phyloP scores from a whole-genome alignment of 2,113 vertebrate genomes.

The Cephalopholis sonnerati region DNA sequence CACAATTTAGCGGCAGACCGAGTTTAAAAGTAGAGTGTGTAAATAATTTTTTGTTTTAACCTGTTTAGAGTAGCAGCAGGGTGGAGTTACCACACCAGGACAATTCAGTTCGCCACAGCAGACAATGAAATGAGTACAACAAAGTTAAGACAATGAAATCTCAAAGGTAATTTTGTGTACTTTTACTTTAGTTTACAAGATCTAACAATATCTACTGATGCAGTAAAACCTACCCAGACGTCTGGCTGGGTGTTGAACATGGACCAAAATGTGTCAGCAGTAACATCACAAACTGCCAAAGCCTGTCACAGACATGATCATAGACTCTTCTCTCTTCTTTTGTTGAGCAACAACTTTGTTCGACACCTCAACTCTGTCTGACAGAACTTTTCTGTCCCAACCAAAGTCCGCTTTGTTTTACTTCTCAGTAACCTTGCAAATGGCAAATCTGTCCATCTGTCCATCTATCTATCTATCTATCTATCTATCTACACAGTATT shows the following conservation, averaged over 20 bases:
- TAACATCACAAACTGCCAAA: background rate
- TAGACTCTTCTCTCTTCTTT: background rate
- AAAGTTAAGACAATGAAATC: constrained; percentile 30
- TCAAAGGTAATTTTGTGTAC: constrained; percentile 26
- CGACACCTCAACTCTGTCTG: no score
- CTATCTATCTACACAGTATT: no score
- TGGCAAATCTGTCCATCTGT: no score
- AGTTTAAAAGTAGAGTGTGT: constrained; percentile 64
- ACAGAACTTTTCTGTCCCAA: no score
- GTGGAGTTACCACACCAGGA: constrained; percentile 64
- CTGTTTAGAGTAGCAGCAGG: constrained; percentile 72
- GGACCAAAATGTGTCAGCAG: background rate
- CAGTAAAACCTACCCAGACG: background rate
- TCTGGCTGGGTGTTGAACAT: background rate
- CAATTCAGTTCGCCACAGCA: constrained; percentile 67
- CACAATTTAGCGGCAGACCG: constrained; percentile 50
- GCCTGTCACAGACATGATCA: background rate
- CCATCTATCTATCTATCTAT: no score
- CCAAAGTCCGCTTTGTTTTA: no score
- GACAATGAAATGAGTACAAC: constrained; percentile 46
- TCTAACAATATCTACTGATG: background rate
- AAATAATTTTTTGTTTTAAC: constrained; percentile 70
- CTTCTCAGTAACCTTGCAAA: no score
- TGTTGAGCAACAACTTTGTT: no score
- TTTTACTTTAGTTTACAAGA: constrained; percentile 7